Evolutionary conservation across 2,888 invertebrate species (phyloP), one percentile per base, ranked within the genome.

Genomic region (Hermaeophaga mercurialis): DNA sequence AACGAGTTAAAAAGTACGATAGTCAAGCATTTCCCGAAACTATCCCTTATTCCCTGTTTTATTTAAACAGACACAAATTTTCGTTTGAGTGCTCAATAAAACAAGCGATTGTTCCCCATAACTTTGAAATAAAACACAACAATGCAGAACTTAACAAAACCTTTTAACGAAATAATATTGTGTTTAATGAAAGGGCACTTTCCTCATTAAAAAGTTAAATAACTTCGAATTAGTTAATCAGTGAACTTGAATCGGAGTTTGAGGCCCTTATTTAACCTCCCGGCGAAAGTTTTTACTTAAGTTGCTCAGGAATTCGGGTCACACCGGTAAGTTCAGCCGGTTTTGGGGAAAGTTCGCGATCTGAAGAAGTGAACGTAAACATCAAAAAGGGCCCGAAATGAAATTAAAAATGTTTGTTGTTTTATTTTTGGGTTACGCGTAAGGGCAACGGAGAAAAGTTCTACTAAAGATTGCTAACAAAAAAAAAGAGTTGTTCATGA

Each of bases 201-300:
- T 52, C 22, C 34, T 24, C 41, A 44, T 52, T 52, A 52, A 52
- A 52, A 52, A 52, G 52, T 52, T 52, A 52, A 52, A 52, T 43
- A 43, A 52, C 43, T 43, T 43, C n/a, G 33, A 52, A 52, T 52
- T 52, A 34, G 24, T 41, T 41, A 52, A 52, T 52, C 52, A 52
- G 33, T 34, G 43, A 44, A 34, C 36, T 22, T 17, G 52, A 52
- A 43, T 52, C 33, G 44, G 43, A 34, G 52, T 43, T 44, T n/a
- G 18, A 22, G 22, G 17, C n/a, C 34, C 44, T 24, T n/a, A n/a
- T 43, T 52, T 34, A 43, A 33, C 43, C 34, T 52, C 43, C 9
- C 15, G 8, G 12, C 24, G 18, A 47, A 48, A 48, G 19, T 24
- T 36, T 47, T 36, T 24, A 19, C 31, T 46, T 47, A 14, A 11